Base-by-base conservation (phyloP, 53 echinoderm and acorn worm genomes). In the Temnopleurus reevesii region DNA sequence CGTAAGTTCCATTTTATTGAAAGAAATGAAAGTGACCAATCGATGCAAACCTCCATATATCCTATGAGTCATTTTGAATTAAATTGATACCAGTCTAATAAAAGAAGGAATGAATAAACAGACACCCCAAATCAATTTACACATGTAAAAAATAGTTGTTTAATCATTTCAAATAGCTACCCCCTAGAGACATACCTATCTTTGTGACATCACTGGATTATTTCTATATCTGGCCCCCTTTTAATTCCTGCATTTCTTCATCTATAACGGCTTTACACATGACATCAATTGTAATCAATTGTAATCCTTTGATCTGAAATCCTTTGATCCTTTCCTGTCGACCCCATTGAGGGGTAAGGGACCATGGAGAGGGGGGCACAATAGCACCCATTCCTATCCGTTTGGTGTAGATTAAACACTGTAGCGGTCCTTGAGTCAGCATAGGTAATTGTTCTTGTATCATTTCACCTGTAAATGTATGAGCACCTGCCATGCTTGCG, bases 301-400 rank as follows among this genome's bases (percentile, higher is more conserved):
- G 21, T 23, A 12, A 29, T n/a, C 26, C 79, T 25, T 47, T 77
- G 79, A 24, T 47, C 27, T 28, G n/a, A 15, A 30, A 47, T 77
- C 47, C 79, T 47, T 77, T 77, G 46, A 77, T 77, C 79, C 49
- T 47, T 49, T 49, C 79, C 79, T 77, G 46, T 77, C 28, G 17
- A 45, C 27, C 49, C 79, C 29, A 77, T 77, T 77, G 25, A 77
- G 17, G 79, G 79, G 51, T 46, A 77, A 26, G 49, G 71, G 17
- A 77, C 49, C 79, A 77, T 77, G 79, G 49, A 77, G 79, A 77
- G 30, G 49, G 77, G 79, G 79, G 79, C 21, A 41, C 4, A 66
- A 66, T 41, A 36, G 71, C 71, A 66, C 71, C 71, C 71, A 41
- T 66, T 66, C 4, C 71, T 64, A 66, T 21, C 71, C 35, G 71